These are phyloP conservation scores for Nothoprocta pentlandii DNA, from an alignment of 2,113 vertebrate genomes.

Conservation along the genomic window DNA sequence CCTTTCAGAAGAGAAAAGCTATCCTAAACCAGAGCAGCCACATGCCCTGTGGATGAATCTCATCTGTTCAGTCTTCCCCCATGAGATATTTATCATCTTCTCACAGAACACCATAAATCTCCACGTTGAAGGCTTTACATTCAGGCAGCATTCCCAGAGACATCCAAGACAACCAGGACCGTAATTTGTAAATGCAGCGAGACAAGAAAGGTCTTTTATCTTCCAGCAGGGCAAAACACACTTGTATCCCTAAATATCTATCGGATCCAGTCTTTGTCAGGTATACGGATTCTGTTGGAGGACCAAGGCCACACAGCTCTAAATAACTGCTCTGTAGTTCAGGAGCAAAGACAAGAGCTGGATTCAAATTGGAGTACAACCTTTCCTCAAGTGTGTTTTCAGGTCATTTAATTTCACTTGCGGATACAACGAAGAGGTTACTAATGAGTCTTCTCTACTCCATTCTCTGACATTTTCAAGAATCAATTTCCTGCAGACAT, in stretches of 20 bases:
- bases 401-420: background rate
- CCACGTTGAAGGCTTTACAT: background rate
- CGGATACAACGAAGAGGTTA: background rate
- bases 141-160: background rate
- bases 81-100: background rate
- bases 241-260: background rate
- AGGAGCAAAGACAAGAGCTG: background rate
- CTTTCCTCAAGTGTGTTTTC: background rate
- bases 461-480: constrained; percentile 9
- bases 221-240: background rate
- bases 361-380: background rate
- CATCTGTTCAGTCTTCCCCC: background rate
- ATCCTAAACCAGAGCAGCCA: background rate
- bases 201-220: background rate
- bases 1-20: background rate
- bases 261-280: background rate
- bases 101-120: background rate
- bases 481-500: background rate
- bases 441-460: background rate
- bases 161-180: background rate
- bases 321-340: background rate
- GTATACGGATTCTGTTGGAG: background rate
- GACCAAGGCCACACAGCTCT: background rate
- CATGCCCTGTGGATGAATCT: background rate
- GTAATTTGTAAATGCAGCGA: background rate